Evolutionary conservation across 2,888 invertebrate genomes (phyloP).

Genomic region (Meiosimyza decipiens): DNA sequence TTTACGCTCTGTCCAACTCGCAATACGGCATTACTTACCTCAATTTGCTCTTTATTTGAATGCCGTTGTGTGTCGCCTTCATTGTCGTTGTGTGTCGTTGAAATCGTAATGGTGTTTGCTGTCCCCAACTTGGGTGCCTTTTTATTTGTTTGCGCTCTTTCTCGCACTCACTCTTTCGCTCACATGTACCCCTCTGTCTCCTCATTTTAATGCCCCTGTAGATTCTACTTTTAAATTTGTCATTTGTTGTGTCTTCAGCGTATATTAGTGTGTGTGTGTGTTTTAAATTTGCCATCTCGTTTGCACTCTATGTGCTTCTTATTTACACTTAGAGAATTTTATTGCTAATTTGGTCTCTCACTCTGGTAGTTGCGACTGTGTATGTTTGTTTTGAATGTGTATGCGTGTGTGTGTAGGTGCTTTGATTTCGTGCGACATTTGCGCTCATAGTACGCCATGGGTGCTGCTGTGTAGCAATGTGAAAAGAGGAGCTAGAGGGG

Average conservation of each 20-base stretch:
- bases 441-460: neutral
- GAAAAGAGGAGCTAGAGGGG: neutral
- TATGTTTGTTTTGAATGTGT: neutral
- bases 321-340: too few species aligned
- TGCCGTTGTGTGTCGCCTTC: constrained; percentile 32
- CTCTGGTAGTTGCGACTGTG: neutral
- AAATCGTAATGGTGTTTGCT: constrained; percentile 35
- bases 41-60: constrained; percentile 7
- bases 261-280: constrained; percentile 40
- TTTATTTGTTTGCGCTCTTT: constrained; percentile 39
- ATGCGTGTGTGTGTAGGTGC: constrained; percentile 18
- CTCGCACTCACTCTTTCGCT: constrained; percentile 9
- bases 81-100: constrained; percentile 42
- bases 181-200: neutral
- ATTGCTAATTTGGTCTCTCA: constrained; percentile 3
- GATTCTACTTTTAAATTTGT: constrained; percentile 49
- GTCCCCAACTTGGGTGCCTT: constrained; percentile 36
- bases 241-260: constrained; percentile 55
- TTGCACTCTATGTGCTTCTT: constrained; percentile 10
- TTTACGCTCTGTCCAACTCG: neutral
- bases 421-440: constrained; percentile 28
- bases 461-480: neutral
- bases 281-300: constrained; percentile 33
- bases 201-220: neutral
- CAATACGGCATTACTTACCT: neutral